These are phyloP conservation scores for Muricea muricata DNA, from an alignment of 92 coral and sea anemone genomes.

Conservation along the genomic window DNA sequence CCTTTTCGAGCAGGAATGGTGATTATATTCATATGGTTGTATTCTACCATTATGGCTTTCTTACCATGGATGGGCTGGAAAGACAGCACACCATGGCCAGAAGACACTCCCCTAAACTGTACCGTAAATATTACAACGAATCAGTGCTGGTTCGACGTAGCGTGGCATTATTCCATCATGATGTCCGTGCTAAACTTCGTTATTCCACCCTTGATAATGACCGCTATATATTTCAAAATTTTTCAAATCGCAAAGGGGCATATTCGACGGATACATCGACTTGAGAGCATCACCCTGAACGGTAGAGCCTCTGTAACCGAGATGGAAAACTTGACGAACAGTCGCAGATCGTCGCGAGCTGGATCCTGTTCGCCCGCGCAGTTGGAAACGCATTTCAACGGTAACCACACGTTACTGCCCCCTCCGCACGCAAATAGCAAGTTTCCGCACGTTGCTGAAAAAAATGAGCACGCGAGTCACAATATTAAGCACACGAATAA, in stretches of 20 bases:
- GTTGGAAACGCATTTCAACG: neutral
- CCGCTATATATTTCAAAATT: slow-evolving; percentile 61
- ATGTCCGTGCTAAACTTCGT: slow-evolving; percentile 63
- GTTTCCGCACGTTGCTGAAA: neutral
- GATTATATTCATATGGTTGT: slow-evolving; percentile 83
- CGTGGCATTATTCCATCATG: slow-evolving; percentile 43
- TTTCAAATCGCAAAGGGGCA: slow-evolving; percentile 57
- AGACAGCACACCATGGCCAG: neutral
- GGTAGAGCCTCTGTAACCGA: neutral
- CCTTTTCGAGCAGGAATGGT: slow-evolving; percentile 74
- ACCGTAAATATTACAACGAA: neutral
- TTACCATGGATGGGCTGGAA: slow-evolving; percentile 41
- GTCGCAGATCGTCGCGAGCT: neutral
- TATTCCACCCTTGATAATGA: slow-evolving; percentile 64
- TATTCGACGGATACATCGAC: slow-evolving; percentile 49
- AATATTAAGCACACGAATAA: neutral
- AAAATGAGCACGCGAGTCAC: neutral
- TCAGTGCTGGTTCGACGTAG: slow-evolving; percentile 47
- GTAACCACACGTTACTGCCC: neutral
- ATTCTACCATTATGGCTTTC: slow-evolving; percentile 56
- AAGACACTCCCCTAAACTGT: neutral
- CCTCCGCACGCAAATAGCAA: slow-evolving; percentile 19
- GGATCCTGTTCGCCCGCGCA: neutral
- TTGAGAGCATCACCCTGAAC: slow-evolving; percentile 33
- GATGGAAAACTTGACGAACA: neutral